phyloP scores from a whole-genome alignment of 1,140 invertebrate species.

The Sinella curviseta region DNA sequence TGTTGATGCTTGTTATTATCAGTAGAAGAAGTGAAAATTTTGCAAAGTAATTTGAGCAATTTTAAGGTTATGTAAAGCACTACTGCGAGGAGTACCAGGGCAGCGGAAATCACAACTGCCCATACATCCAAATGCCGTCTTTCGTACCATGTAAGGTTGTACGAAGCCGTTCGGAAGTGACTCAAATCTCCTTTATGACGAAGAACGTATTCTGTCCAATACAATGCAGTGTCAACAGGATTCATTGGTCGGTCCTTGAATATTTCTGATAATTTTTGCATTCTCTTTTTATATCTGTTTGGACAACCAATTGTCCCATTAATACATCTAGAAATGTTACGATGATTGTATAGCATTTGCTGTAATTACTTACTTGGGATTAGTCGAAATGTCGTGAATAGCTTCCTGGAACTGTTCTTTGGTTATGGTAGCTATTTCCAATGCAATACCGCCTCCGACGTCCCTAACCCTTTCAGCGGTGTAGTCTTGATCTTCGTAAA shows the following conservation, averaged over 20 bases:
- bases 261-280: slow-evolving; percentile 57
- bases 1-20: no score
- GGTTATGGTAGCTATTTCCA: slow-evolving; percentile 23
- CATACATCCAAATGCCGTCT: neutral
- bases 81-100: no score
- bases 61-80: neutral
- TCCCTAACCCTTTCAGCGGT: slow-evolving; percentile 10
- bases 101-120: no score
- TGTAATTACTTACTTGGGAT: slow-evolving; percentile 2
- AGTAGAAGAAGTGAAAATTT: no score
- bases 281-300: slow-evolving; percentile 56
- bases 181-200: slow-evolving; percentile 44
- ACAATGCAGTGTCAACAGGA: slow-evolving; percentile 45
- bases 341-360: neutral
- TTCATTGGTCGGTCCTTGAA: slow-evolving; percentile 44
- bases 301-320: neutral
- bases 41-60: no score
- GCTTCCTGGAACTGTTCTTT: slow-evolving; percentile 12
- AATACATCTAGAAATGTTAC: neutral
- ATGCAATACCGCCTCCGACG: neutral
- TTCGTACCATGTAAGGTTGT: slow-evolving; percentile 4
- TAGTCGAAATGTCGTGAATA: neutral
- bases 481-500: slow-evolving; percentile 26
- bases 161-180: neutral
- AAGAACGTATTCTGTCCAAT: slow-evolving; percentile 52